Percentiles rank a stretch among this genome's conserved stretches.
Evolutionary conservation across 2,113 vertebrate genomes (phyloP).

Genomic region (Mugil cephalus): DNA sequence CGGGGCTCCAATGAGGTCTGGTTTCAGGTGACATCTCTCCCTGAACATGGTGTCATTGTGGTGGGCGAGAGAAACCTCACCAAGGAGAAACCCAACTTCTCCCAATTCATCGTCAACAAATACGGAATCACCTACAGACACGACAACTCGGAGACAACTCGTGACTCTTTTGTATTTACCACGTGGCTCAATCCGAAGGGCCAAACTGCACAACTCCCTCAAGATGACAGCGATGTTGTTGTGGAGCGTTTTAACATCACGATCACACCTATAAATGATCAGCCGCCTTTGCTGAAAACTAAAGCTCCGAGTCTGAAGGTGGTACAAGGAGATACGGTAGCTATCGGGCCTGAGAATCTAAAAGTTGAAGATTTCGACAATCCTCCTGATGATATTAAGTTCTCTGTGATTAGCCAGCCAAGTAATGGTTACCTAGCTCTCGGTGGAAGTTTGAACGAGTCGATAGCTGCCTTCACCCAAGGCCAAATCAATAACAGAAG

Average conservation of each 20-base stretch:
- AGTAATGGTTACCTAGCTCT: conserved; percentile 90
- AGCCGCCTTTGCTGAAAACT: conserved; percentile 89
- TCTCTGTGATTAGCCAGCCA: conserved; percentile 86
- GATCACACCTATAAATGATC: conserved; percentile 89
- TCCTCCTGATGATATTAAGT: conserved; percentile 87
- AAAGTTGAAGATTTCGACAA: conserved; percentile 90
- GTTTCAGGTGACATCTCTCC: conserved; percentile 89
- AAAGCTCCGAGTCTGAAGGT: conserved; percentile 86
- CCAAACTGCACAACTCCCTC: conserved; percentile 81
- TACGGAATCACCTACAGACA: conserved; percentile 90
- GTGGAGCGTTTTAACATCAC: conserved; percentile 91
- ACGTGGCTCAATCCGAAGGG: conserved; percentile 89
- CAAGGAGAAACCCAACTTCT: conserved; percentile 90
- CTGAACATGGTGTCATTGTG: conserved; percentile 86
- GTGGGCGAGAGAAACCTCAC: conserved; percentile 90
- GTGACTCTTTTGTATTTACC: conserved; percentile 88
- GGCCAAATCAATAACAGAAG: conserved; percentile 86
- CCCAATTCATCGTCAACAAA: conserved; percentile 89
- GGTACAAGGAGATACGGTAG: conserved; percentile 84
- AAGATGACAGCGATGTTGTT: conserved; percentile 77
- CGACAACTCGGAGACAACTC: conserved; percentile 89
- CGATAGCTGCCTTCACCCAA: conserved; percentile 87
- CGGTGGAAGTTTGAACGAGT: conserved; percentile 74
- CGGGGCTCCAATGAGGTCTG: conserved; percentile 88
- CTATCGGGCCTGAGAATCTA: conserved; percentile 85